A percentile compares a stretch with the other conserved stretches of the same genome.
Evolutionary conservation across 2,888 invertebrate genomes (phyloP).

Genomic region (Tetramorium bicarinatum): DNA sequence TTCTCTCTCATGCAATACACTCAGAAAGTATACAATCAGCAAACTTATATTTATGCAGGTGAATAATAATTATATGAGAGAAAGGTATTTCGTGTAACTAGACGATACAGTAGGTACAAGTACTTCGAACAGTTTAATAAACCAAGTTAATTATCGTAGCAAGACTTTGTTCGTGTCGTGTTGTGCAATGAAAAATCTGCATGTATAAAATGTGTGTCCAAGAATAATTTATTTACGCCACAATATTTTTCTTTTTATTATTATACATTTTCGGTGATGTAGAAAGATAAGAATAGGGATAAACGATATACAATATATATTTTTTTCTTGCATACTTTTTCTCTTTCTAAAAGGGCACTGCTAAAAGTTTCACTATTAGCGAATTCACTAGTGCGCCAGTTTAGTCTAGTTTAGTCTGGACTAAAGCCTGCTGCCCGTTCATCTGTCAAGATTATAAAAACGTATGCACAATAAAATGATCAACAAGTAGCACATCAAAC

Average conservation of each 20-base stretch:
- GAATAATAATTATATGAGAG: not conserved
- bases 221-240: conserved; percentile 76
- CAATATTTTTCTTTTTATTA: conserved; percentile 59
- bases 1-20: not conserved
- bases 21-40: not conserved
- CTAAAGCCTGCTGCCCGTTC: conserved; percentile 11
- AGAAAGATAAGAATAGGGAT: conserved; percentile 69
- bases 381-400: conserved; percentile 9
- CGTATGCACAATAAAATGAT: not conserved
- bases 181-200: conserved; percentile 67
- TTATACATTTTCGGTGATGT: conserved; percentile 64
- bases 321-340: conserved; percentile 37
- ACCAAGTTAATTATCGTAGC: conserved; percentile 1
- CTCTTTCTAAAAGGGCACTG: conserved; percentile 57
- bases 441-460: not conserved
- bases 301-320: conserved; percentile 56
- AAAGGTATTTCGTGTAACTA: conserved; percentile 14
- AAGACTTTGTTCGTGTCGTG: conserved; percentile 8
- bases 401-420: not conserved
- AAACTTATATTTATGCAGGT: conserved; percentile 2
- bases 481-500: not conserved
- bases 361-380: conserved; percentile 25
- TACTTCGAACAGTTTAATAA: not conserved
- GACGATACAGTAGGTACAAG: conserved; percentile 33
- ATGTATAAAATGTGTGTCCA: conserved; percentile 69